Percentiles rank a stretch among this genome's conserved stretches.
phyloP scores from a whole-genome alignment of 2,113 vertebrate genomes.

The Semicossyphus pulcher region DNA sequence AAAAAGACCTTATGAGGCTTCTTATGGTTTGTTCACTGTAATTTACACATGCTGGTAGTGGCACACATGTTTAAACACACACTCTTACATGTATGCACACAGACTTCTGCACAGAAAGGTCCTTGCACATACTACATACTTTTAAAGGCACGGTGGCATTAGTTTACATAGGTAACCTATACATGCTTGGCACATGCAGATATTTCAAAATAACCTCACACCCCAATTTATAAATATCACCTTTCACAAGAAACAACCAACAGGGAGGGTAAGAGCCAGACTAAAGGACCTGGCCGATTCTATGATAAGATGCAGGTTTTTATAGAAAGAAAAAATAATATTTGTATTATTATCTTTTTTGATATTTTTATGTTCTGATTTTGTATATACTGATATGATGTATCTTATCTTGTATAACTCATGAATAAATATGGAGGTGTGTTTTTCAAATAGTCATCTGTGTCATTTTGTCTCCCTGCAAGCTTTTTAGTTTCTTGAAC shows the following conservation, averaged over 20 bases:
- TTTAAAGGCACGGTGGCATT: conserved; percentile 51
- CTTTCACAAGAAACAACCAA: conserved; percentile 38
- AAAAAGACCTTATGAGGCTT: too few species aligned
- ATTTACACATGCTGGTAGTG: background rate
- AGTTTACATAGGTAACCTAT: conserved; percentile 60
- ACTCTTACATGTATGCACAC: conserved; percentile 14
- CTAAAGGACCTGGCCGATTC: conserved; percentile 24
- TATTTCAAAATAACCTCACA: conserved; percentile 70
- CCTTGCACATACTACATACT: conserved; percentile 58
- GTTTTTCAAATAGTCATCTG: conserved; percentile 54
- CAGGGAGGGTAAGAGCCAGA: conserved; percentile 14
- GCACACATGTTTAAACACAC: conserved; percentile 4
- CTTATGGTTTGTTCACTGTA: background rate
- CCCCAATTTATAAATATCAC: conserved; percentile 57
- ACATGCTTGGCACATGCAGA: conserved; percentile 57
- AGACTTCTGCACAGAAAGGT: conserved; percentile 36
- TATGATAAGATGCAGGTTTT: conserved; percentile 45
- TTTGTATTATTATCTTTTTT: conserved; percentile 67
- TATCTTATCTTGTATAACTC: conserved; percentile 69
- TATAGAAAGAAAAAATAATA: conserved; percentile 34
- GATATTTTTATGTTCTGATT: conserved; percentile 65
- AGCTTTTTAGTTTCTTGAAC: conserved; percentile 5
- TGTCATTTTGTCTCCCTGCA: background rate
- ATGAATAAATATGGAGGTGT: conserved; percentile 76
- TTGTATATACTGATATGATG: conserved; percentile 79